Evolutionary conservation across 1,140 invertebrate genomes (phyloP).

Genomic region (Mizuhopecten yessoensis): DNA sequence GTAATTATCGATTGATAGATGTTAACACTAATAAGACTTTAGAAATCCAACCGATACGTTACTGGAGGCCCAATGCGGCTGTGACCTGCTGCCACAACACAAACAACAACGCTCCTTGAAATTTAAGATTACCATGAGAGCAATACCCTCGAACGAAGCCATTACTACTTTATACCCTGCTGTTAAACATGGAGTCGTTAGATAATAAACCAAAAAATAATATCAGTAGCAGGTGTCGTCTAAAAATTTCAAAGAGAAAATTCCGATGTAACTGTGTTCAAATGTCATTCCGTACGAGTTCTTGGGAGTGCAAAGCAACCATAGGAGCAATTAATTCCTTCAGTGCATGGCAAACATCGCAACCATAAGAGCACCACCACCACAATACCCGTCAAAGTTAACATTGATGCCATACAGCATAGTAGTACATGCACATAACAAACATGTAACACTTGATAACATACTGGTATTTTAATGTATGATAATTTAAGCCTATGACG

Average conservation of each 20-base stretch:
- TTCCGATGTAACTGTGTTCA: neutral
- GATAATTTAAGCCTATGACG: too few relatives aligned
- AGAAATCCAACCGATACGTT: neutral
- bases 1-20: neutral
- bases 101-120: neutral
- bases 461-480: too few relatives aligned
- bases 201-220: neutral
- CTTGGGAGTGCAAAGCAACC: too few relatives aligned
- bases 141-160: neutral
- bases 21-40: neutral
- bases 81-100: neutral
- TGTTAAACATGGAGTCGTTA: neutral
- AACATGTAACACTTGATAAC: too few relatives aligned
- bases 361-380: too few relatives aligned
- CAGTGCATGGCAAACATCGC: too few relatives aligned
- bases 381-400: too few relatives aligned
- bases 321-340: too few relatives aligned
- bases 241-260: neutral
- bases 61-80: neutral
- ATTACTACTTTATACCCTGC: neutral
- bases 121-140: neutral
- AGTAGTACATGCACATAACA: too few relatives aligned
- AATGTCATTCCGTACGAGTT: neutral
- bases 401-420: too few relatives aligned
- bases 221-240: neutral